Base-by-base conservation (phyloP, 2,888 invertebrate species). In the Prosopocoilus inquinatus region DNA sequence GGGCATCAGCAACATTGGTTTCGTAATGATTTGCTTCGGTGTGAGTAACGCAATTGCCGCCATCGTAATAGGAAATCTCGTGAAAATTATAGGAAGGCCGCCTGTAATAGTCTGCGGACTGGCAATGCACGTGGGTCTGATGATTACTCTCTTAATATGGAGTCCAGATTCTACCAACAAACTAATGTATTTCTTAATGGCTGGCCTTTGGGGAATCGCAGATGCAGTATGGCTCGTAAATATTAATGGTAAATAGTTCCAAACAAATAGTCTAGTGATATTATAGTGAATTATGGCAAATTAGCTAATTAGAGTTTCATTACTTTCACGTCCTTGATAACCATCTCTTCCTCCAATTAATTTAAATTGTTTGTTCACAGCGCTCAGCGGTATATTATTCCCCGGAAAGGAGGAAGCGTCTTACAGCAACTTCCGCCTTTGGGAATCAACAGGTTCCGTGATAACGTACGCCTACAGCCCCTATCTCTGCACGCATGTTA, bases 161-260 rank as follows among this genome's bases (percentile, higher is more conserved):
- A 80, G 82, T 28, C 90, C 94, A 0, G 79, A 84, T 9, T 82
- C 86, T 0, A 80, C 83, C 1, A 86, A 86, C 65, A 86, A 85
- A 71, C 50, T 83, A 1, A 79, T 89, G 45, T 92, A 93, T 75
- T 95, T 89, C 76, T 67, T 87, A 5, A 80, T 94, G 57, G 90
- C 94, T 0, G 91, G 88, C 0, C 73, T 92, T 32, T 95, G 94
- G 94, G 95, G 95, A 0, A 79, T 91, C 2, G 90, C 91, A 39
- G 95, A 95, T 68, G 94, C 93, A 0, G 83, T 94, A 50, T 94
- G 94, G 92, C 84, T 94, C 59, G 94, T 95, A 2, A 93, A 94
- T 76, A 88, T 95, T 44, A 94, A 94, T 71, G 91, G 95, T 94
- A 73, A 80, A 82, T 75, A 54, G 3, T 55, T 47, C 5, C 32